These are phyloP conservation scores for Tretioscincus oriximinensis DNA, from an alignment of 2,113 vertebrate genomes.

Conservation along the genomic window DNA sequence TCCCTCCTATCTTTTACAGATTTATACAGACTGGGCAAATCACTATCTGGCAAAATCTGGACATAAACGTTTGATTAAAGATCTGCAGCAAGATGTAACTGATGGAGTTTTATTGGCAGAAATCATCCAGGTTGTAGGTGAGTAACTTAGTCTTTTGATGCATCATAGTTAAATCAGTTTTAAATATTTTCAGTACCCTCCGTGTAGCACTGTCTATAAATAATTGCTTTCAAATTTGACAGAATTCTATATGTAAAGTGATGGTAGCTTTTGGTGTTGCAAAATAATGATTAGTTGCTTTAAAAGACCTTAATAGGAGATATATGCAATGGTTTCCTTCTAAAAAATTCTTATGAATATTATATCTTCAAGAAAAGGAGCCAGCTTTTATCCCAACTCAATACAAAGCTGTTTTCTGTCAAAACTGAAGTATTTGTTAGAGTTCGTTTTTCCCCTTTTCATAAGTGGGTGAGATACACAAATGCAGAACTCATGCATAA, in stretches of 20 bases:
- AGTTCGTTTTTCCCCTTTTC: too few relatives aligned
- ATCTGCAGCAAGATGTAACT: constrained; percentile 94
- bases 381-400: too few relatives aligned
- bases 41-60: constrained; percentile 97
- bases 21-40: constrained; percentile 99
- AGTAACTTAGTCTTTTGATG: constrained; percentile 57
- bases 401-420: too few relatives aligned
- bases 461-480: too few relatives aligned
- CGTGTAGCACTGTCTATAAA: background rate
- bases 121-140: constrained; percentile 98
- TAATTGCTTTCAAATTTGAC: background rate
- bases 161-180: accelerated
- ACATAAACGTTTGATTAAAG: constrained; percentile 94
- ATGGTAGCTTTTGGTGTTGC: constrained; percentile 13
- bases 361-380: too few relatives aligned
- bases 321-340: too few relatives aligned
- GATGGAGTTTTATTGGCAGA: constrained; percentile 95
- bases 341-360: too few relatives aligned
- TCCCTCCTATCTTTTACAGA: constrained; percentile 74
- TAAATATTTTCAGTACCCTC: background rate
- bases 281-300: constrained; percentile 29
- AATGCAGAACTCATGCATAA: too few relatives aligned
- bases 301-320: background rate
- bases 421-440: too few relatives aligned
- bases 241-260: background rate